A percentile compares a stretch with the other conserved stretches of the same genome.
These are phyloP conservation scores for Muntiacus muntjak DNA, from an alignment of 2,113 vertebrate genomes.

Conservation along the genomic window DNA sequence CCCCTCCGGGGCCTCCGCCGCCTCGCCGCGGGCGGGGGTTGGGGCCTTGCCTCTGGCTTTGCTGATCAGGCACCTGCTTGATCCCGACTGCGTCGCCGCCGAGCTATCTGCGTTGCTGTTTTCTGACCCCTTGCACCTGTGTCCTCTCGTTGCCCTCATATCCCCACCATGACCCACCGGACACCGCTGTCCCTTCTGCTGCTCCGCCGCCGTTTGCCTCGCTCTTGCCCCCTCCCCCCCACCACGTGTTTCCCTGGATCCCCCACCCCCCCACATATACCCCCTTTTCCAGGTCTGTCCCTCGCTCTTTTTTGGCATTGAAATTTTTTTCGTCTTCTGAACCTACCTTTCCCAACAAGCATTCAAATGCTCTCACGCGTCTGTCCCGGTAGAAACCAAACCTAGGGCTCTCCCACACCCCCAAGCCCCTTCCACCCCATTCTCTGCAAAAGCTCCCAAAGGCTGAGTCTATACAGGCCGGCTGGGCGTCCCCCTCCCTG, in stretches of 20 bases:
- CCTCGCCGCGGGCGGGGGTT: too few relatives aligned
- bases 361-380: background rate
- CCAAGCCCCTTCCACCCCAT: too few relatives aligned
- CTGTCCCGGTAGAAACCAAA: background rate
- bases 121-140: too few relatives aligned
- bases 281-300: background rate
- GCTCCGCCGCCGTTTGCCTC: background rate
- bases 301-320: background rate
- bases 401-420: background rate
- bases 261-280: accelerated
- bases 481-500: background rate
- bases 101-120: background rate
- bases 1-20: background rate
- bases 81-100: background rate
- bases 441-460: background rate
- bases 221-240: background rate
- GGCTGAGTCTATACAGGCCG: background rate
- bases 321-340: background rate
- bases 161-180: background rate
- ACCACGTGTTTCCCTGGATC: background rate
- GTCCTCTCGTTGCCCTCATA: too few relatives aligned
- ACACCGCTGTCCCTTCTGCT: background rate
- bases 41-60: background rate
- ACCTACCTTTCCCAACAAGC: background rate
- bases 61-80: background rate